These are phyloP conservation scores for Festucalex cinctus DNA, from an alignment of 2,113 vertebrate species.

Conservation along the genomic window DNA sequence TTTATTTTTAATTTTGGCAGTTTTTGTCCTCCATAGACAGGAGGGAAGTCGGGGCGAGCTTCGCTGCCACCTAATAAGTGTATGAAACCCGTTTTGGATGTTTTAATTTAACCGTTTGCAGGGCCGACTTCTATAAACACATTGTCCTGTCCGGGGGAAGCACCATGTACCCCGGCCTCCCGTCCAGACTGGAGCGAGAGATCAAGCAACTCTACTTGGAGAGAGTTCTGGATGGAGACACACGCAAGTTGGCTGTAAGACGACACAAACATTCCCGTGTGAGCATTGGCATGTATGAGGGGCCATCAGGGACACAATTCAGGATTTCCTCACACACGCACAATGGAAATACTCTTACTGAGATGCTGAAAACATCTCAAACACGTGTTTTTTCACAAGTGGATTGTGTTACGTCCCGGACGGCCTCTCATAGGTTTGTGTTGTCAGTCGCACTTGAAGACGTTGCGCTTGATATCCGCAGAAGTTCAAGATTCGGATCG, in stretches of 20 bases:
- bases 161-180: constrained; percentile 97
- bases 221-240: constrained; percentile 91
- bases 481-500: constrained; percentile 98
- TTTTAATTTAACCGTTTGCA: constrained; percentile 45
- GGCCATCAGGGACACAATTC: too few species aligned
- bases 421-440: too few species aligned
- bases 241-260: constrained; percentile 92
- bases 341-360: too few species aligned
- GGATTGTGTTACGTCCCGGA: too few species aligned
- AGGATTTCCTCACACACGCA: too few species aligned
- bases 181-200: constrained; percentile 91
- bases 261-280: neutral
- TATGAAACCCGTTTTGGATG: neutral
- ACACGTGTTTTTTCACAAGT: too few species aligned
- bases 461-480: constrained; percentile 35
- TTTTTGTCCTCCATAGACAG: too few species aligned
- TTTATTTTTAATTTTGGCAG: too few species aligned
- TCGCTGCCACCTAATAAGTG: too few species aligned
- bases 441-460: neutral
- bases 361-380: too few species aligned
- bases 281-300: too few species aligned
- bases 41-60: too few species aligned
- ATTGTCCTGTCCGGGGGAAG: constrained; percentile 95
- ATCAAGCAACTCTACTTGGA: constrained; percentile 98
- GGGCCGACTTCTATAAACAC: constrained; percentile 97